Conservation (phyloP, 2,888 invertebrate species). For the Bellardia bayeri region DNA sequence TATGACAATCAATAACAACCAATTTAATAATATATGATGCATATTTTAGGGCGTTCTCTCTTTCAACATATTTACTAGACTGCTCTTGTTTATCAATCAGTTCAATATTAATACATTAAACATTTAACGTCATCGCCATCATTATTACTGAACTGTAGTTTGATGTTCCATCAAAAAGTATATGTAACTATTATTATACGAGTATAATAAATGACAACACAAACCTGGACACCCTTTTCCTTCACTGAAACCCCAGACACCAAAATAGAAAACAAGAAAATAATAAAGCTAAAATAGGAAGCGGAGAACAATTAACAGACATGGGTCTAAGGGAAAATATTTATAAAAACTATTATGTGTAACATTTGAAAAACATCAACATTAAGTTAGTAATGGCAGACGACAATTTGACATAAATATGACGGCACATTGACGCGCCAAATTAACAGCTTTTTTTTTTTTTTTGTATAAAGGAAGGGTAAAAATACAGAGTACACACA, state of each 20-base stretch:
- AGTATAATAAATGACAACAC: conserved; percentile 14
- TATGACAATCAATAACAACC: not conserved
- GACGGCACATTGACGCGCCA: conserved; percentile 64
- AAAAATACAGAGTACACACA: not conserved
- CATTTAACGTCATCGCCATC: not conserved
- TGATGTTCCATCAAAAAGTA: not conserved
- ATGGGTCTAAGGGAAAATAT: not conserved
- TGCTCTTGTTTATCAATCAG: not conserved
- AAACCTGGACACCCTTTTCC: conserved; percentile 17
- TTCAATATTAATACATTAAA: not conserved
- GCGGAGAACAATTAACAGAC: conserved; percentile 33
- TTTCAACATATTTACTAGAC: not conserved
- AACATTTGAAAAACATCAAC: conserved; percentile 8
- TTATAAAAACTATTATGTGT: conserved; percentile 7
- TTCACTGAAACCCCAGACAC: not conserved
- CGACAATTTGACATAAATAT: conserved; percentile 66
- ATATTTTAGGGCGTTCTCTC: not conserved
- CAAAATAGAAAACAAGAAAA: not conserved
- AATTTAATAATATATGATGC: not conserved
- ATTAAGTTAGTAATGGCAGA: conserved; percentile 29
- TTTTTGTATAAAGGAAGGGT: not conserved
- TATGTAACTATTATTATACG: not conserved
- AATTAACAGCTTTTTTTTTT: conserved; percentile 45
- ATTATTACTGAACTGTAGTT: conserved; percentile 8
- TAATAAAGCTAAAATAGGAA: conserved; percentile 13